These are phyloP conservation scores for Coracias cyanogaster DNA, from an alignment of 2,797 vertebrate genomes.

Conservation along the genomic window DNA sequence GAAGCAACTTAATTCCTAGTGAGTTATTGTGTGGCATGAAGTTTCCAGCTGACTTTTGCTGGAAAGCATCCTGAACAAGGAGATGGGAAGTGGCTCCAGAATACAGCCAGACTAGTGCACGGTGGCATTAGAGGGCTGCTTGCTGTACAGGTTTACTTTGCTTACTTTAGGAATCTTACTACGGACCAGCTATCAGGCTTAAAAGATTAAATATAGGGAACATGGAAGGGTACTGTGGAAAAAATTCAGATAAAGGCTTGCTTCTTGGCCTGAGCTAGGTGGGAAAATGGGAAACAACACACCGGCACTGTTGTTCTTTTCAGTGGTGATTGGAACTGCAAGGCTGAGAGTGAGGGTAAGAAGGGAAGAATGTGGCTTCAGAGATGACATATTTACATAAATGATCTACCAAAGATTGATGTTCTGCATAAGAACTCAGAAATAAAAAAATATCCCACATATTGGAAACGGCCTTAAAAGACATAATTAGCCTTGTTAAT, in stretches of 20 bases:
- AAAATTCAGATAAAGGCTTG: neutral
- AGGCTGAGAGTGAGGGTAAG: neutral
- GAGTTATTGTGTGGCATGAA: neutral
- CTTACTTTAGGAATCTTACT: neutral
- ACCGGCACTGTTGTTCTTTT: neutral
- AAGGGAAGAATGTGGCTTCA: neutral
- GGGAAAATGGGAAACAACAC: neutral
- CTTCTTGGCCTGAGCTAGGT: neutral
- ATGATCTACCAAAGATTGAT: neutral
- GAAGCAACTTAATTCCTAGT: neutral
- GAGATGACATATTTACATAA: neutral
- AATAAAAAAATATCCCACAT: neutral
- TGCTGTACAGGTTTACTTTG: neutral
- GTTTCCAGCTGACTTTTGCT: neutral
- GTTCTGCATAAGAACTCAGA: neutral
- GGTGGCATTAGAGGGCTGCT: neutral
- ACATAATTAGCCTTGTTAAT: neutral
- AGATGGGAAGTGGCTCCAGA: neutral
- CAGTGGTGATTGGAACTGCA: neutral
- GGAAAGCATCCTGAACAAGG: accelerated
- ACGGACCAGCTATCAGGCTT: neutral
- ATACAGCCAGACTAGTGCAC: neutral
- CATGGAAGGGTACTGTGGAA: neutral
- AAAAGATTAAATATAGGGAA: neutral
- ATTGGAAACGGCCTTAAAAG: neutral